Conservation (phyloP, 2,797 vertebrate species). For the Hozukius guyotensis region DNA sequence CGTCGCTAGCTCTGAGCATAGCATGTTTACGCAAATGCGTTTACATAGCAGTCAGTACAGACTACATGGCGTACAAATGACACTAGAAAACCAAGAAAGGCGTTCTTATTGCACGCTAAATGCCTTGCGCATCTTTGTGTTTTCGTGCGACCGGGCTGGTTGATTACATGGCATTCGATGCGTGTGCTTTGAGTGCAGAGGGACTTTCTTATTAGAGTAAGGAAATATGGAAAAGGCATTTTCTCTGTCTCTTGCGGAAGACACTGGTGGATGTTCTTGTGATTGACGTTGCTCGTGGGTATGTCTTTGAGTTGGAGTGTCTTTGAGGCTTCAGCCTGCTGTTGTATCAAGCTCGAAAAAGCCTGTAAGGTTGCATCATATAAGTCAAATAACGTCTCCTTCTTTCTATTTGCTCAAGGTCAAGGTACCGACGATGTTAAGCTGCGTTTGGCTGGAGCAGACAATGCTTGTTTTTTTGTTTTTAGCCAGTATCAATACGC, state of each 20-base stretch:
- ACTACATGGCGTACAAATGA: too few relatives aligned
- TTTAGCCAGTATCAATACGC: neutral
- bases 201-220: neutral
- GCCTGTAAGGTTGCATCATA: neutral
- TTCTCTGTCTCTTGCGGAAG: neutral
- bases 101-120: too few relatives aligned
- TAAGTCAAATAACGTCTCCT: neutral
- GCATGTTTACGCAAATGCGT: too few relatives aligned
- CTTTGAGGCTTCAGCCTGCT: constrained; percentile 4
- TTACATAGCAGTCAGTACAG: too few relatives aligned
- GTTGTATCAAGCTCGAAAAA: neutral
- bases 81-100: accelerated
- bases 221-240: neutral
- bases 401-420: neutral
- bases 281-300: neutral
- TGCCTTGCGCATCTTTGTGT: too few relatives aligned
- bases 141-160: too few relatives aligned
- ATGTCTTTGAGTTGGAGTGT: neutral
- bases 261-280: neutral
- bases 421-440: neutral
- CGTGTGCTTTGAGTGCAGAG: neutral
- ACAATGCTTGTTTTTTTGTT: neutral
- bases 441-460: neutral
- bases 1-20: too few relatives aligned
- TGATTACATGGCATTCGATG: neutral